Conservation (phyloP, 2,888 invertebrate genomes). For the Parapristionchus giblindavisi region DNA sequence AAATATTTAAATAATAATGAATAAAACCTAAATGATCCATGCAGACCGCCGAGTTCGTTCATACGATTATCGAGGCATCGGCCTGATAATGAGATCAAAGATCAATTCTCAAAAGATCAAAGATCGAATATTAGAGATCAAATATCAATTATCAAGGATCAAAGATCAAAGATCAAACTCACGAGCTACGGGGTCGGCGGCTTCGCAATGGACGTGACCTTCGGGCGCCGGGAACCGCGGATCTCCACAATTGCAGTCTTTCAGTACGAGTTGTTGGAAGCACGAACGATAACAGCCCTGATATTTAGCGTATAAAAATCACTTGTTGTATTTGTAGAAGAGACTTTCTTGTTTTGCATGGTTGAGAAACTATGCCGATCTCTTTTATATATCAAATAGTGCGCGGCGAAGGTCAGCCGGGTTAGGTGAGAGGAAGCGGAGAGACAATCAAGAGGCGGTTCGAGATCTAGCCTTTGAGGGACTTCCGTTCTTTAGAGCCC, state of each 20-base stretch:
- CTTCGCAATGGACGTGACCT: conserved; percentile 56
- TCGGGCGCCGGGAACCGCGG: conserved; percentile 65
- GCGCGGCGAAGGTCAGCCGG: no score
- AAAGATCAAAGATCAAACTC: neutral
- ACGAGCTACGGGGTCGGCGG: conserved; percentile 37
- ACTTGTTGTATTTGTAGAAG: no score
- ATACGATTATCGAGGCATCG: conserved; percentile 64
- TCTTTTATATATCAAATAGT: no score
- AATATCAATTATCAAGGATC: no score
- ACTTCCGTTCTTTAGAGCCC: no score
- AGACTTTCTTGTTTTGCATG: no score
- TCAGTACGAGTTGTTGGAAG: conserved; percentile 64
- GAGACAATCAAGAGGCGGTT: no score
- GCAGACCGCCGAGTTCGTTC: conserved; percentile 55
- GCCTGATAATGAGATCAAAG: conserved; percentile 44
- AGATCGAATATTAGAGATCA: no score
- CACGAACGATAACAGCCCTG: conserved; percentile 67
- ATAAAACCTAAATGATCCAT: conserved; percentile 33
- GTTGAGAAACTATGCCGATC: no score
- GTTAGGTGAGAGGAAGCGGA: no score
- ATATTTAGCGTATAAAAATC: no score
- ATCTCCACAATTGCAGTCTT: conserved; percentile 65
- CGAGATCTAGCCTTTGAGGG: no score
- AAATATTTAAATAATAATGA: neutral
- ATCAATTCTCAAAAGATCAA: neutral